A percentile compares a stretch with the other conserved stretches of the same genome.
Evolutionary conservation across 1,140 invertebrate genomes (phyloP).

Genomic region (Ylistrum balloti): DNA sequence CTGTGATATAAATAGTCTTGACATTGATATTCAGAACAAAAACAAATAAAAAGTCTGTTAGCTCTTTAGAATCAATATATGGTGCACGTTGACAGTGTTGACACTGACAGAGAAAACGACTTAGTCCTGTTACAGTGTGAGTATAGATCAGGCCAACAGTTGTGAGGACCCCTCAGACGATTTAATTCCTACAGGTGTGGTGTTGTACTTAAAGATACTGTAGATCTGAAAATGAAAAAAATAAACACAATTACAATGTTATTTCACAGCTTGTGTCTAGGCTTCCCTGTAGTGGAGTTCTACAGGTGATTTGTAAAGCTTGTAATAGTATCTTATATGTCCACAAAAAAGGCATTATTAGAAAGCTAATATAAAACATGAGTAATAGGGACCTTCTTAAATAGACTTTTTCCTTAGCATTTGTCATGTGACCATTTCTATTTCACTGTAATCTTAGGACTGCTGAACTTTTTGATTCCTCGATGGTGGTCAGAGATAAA

Average conservation of each 20-base stretch:
- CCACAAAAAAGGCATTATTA: not conserved
- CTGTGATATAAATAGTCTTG: not conserved
- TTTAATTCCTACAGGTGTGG: conserved; percentile 8
- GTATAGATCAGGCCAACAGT: not conserved
- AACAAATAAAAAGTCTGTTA: conserved; percentile 32
- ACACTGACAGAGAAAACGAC: not conserved
- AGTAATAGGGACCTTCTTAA: not conserved
- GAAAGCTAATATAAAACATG: not conserved
- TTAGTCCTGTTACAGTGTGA: not conserved
- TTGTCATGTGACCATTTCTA: not conserved
- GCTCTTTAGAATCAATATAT: conserved; percentile 14
- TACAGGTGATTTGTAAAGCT: not conserved
- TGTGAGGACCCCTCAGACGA: not conserved
- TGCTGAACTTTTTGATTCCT: not conserved
- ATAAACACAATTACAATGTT: not conserved
- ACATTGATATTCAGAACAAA: conserved; percentile 5
- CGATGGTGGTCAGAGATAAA: not conserved
- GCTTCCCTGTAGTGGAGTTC: not conserved
- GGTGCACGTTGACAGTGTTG: not conserved
- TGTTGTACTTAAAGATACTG: conserved; percentile 32
- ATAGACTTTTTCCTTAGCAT: no score
- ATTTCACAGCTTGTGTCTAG: not conserved
- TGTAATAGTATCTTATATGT: not conserved
- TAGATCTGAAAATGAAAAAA: not conserved
- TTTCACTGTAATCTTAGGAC: not conserved